Percentiles rank a stretch among this genome's conserved stretches.
Evolutionary conservation across 2,797 vertebrate species (phyloP).

Genomic region (Kryptopterus vitreolus): DNA sequence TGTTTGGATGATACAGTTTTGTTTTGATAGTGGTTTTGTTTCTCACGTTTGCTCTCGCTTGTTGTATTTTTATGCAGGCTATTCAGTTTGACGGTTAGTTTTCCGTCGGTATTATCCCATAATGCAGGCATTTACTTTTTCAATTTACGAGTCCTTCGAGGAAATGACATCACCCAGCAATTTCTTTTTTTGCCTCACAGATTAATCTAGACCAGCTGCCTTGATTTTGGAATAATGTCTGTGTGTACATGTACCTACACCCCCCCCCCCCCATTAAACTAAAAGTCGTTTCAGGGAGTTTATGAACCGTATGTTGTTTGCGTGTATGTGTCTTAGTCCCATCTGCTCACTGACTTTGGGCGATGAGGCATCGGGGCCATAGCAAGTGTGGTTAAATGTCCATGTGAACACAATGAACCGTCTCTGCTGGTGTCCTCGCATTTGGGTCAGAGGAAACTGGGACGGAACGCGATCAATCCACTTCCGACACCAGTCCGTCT

Average conservation of each 20-base stretch:
- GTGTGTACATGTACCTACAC: too few species aligned
- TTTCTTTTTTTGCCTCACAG: not conserved
- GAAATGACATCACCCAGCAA: conserved; percentile 25
- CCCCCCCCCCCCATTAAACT: too few species aligned
- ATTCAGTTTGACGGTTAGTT: not conserved
- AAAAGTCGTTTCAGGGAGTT: conserved; percentile 8
- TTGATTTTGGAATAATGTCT: conserved; percentile 10
- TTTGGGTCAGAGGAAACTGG: conserved; percentile 60
- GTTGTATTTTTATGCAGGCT: too few species aligned
- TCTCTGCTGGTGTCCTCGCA: conserved; percentile 52
- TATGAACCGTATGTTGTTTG: not conserved
- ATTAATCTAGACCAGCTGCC: conserved; percentile 13
- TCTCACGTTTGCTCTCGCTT: too few species aligned
- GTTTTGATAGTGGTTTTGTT: too few species aligned
- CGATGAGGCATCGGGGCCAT: conserved; percentile 30
- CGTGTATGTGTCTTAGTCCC: not conserved
- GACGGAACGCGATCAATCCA: conserved; percentile 48
- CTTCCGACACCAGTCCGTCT: not conserved
- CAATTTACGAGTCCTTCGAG: not conserved
- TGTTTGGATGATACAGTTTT: not conserved
- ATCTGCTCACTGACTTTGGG: conserved; percentile 33
- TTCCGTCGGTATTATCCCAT: not conserved
- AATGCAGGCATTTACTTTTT: not conserved
- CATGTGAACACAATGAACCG: conserved; percentile 46
- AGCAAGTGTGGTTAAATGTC: conserved; percentile 46